A percentile compares a stretch with the other conserved stretches of the same genome.
phyloP scores from a whole-genome alignment of 2,113 vertebrate genomes.

The Grus americana region DNA sequence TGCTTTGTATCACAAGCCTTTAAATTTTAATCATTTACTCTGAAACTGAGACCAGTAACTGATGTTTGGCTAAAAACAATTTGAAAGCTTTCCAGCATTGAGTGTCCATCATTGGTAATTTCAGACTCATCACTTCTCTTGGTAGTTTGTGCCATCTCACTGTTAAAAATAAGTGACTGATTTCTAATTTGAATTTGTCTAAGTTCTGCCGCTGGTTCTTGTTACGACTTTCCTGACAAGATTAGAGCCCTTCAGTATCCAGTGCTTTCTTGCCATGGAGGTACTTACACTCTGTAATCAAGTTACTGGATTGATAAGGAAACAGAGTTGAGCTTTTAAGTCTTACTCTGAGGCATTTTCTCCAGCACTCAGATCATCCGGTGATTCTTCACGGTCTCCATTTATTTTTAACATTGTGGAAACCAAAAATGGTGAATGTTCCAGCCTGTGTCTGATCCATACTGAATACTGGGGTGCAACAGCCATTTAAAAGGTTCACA shows the following conservation, averaged over 20 bases:
- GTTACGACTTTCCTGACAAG: conserved; percentile 59
- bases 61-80: conserved; percentile 54
- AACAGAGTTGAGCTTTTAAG: conserved; percentile 67
- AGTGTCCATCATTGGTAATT: conserved; percentile 34
- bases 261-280: conserved; percentile 55
- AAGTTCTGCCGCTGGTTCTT: conserved; percentile 57
- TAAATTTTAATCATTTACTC: conserved; percentile 54
- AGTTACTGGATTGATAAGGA: conserved; percentile 63
- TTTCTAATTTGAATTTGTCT: conserved; percentile 46
- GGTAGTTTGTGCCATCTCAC: conserved; percentile 20
- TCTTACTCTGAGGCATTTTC: conserved; percentile 66
- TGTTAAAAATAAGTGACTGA: conserved; percentile 3
- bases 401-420: conserved; percentile 39
- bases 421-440: background rate
- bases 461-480: background rate
- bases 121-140: conserved; percentile 18
- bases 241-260: conserved; percentile 62
- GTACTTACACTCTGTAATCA: conserved; percentile 65
- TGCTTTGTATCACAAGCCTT: conserved; percentile 30
- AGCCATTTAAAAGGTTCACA: background rate
- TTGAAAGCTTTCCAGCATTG: conserved; percentile 38
- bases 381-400: conserved; percentile 28
- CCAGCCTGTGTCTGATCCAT: background rate
- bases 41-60: conserved; percentile 37
- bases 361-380: conserved; percentile 32